A percentile compares a stretch with the other conserved stretches of the same genome.
Conservation (phyloP, 2,113 vertebrate species). For the Eira barbara region DNA sequence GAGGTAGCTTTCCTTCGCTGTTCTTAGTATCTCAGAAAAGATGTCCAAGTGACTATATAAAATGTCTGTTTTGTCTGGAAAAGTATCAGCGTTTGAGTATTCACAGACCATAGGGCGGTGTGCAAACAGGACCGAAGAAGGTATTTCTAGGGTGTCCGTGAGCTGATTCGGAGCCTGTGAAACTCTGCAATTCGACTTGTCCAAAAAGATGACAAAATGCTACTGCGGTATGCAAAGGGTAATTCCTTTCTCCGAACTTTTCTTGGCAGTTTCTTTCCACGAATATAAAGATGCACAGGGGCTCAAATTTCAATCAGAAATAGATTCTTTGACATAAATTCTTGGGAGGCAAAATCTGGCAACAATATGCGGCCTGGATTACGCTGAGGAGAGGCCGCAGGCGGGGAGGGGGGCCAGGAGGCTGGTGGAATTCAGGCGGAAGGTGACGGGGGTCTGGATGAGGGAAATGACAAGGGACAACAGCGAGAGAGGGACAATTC, state of each 20-base stretch:
- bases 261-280: background rate
- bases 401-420: background rate
- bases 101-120: background rate
- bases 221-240: background rate
- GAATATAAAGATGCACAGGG: constrained; percentile 32
- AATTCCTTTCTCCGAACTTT: background rate
- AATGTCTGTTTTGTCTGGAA: constrained; percentile 59
- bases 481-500: background rate
- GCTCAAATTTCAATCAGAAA: constrained; percentile 57
- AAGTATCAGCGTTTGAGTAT: background rate
- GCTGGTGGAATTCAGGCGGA: background rate
- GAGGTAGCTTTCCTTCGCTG: constrained; percentile 27
- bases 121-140: background rate
- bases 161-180: background rate
- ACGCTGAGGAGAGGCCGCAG: background rate
- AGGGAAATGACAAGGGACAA: background rate
- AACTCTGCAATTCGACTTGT: background rate
- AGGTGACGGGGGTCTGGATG: background rate
- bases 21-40: constrained; percentile 63
- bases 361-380: background rate
- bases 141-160: background rate
- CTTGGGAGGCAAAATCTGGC: constrained; percentile 30
- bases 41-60: constrained; percentile 36
- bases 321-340: constrained; percentile 18
- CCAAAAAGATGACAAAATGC: background rate